Base-by-base conservation (phyloP, 2,888 invertebrate species). In the Papilio elwesi region DNA sequence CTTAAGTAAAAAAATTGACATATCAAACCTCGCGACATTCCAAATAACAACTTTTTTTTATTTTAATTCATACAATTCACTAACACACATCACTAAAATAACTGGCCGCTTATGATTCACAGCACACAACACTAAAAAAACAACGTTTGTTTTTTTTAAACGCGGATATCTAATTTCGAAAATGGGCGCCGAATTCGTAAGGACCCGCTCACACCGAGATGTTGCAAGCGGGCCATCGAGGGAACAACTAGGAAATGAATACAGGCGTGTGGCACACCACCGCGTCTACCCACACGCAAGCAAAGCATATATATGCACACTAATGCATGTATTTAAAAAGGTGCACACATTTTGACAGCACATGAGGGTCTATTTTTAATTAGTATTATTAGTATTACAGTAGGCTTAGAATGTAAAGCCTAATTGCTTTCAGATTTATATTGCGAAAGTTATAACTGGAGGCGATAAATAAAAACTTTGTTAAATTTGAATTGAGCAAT, bases 201-300 rank as follows among this genome's bases (percentile, higher is more conserved):
- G 90, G 92, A 88, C 91, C 89, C 90, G 91, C 90, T 88, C 86
- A 92, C 92, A 92, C 86, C 85, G 87, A 83, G 86, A 85, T 90
- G 91, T 89, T 89, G 90, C 90, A 90, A 90, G 91, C 92, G 91
- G 90, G 91, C 92, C 90, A 89, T 87, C 90, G 85, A 81, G 88
- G 90, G 89, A 89, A 83, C 91, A 88, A 93, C 92, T 93, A 93
- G 93, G 93, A 93, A 93, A 90, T 89, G 90, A 90, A 86, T 81
- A 84, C 85, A 85, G 87, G 83, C 87, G 80, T 73, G 79, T 75
- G 77, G 82, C 87, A 89, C 88, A 90, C 92, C 80, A 78, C 77
- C 77, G 78, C 74, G 77, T 73, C 74, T 77, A 73, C 79, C 80
- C 83, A 78, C 84, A 85, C 83, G 78, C 79, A 68, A 70, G 53